A percentile compares a stretch with the other conserved stretches of the same genome.
Evolutionary conservation across 2,113 vertebrate genomes (phyloP).

Genomic region (Cynopterus brachyotis): DNA sequence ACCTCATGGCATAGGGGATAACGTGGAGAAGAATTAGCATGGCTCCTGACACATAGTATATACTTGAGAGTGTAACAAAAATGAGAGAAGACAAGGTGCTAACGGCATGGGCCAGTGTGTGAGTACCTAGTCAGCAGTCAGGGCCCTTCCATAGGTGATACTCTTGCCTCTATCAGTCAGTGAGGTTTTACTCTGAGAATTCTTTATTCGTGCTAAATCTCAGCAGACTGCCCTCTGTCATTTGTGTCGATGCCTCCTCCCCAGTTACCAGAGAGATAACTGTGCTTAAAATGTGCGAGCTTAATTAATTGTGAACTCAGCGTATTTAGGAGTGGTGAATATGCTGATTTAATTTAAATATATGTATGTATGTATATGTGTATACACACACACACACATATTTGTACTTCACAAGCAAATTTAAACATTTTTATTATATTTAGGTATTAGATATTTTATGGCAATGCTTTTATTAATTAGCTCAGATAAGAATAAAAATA

Average conservation of each 20-base stretch:
- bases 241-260: neutral
- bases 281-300: neutral
- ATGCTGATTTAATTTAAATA: neutral
- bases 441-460: neutral
- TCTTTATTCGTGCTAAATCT: neutral
- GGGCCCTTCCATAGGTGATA: neutral
- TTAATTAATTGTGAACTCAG: neutral
- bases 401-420: neutral
- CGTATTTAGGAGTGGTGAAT: neutral
- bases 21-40: neutral
- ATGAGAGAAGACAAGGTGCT: rapidly evolving
- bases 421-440: slow-evolving; percentile 10
- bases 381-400: too few relatives aligned
- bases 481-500: neutral
- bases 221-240: neutral
- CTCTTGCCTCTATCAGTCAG: neutral
- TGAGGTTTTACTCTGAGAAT: neutral
- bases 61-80: neutral
- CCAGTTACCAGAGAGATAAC: neutral
- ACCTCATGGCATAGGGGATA: neutral
- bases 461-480: neutral
- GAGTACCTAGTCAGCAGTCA: neutral
- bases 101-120: neutral
- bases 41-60: neutral
- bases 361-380: too few relatives aligned